Conservation (phyloP, 2,888 invertebrate genomes). For the Formica aserva region DNA sequence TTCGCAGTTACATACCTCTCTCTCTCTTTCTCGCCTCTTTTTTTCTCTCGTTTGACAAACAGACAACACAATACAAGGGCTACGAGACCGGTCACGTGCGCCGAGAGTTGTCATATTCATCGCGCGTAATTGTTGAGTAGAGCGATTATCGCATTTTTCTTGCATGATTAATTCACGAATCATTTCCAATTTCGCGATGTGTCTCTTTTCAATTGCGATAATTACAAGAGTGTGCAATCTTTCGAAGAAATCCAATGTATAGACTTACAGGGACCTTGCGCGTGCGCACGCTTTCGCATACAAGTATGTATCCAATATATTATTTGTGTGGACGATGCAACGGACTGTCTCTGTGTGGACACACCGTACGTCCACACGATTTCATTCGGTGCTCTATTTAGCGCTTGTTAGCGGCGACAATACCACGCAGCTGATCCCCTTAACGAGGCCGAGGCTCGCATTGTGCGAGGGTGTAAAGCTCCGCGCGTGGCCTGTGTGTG, state of each 20-base stretch:
- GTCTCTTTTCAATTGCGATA: not conserved
- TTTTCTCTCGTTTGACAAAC: conserved; percentile 55
- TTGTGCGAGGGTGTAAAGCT: conserved; percentile 79
- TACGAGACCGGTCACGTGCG: conserved; percentile 36
- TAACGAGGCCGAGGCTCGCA: conserved; percentile 75
- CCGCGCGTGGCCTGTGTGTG: conserved; percentile 58
- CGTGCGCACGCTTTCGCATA: conserved; percentile 2
- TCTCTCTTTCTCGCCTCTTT: conserved; percentile 54
- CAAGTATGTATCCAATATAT: conserved; percentile 3
- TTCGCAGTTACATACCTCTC: conserved; percentile 43
- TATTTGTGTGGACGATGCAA: conserved; percentile 36
- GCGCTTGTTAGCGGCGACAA: conserved; percentile 84
- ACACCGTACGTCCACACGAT: conserved; percentile 65
- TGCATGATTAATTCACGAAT: conserved; percentile 21
- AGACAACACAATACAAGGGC: conserved; percentile 32
- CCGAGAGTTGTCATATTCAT: conserved; percentile 18
- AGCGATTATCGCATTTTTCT: conserved; percentile 8
- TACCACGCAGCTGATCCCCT: conserved; percentile 83
- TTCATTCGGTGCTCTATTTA: conserved; percentile 81
- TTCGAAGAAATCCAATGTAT: not conserved
- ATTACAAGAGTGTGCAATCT: not conserved
- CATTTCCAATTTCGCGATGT: not conserved
- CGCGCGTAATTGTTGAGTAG: conserved; percentile 3
- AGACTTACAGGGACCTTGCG: not conserved
- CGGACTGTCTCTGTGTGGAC: conserved; percentile 48